These are phyloP conservation scores for Lucilia sericata DNA, from an alignment of 1,140 invertebrate species.

Conservation along the genomic window DNA sequence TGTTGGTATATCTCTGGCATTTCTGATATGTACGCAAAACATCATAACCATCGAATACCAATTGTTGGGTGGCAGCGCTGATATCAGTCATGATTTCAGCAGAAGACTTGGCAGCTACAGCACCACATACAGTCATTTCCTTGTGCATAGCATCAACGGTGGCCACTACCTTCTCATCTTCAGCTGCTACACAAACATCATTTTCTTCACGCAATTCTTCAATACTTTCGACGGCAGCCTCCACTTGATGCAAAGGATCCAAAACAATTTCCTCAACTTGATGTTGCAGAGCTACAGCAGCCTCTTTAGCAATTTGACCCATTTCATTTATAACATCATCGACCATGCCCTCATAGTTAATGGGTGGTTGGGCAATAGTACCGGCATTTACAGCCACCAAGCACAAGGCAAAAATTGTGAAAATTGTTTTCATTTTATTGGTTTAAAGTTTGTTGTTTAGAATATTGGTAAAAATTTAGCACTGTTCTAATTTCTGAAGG, in stretches of 20 bases:
- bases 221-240: constrained; percentile 53
- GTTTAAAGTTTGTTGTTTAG: neutral
- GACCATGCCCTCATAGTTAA: constrained; percentile 49
- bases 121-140: constrained; percentile 53
- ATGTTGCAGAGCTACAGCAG: constrained; percentile 52
- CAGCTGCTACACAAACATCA: constrained; percentile 56
- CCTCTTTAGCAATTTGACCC: constrained; percentile 51
- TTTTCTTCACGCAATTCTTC: constrained; percentile 54
- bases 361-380: neutral
- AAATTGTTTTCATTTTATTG: constrained; percentile 41
- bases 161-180: constrained; percentile 52
- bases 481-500: neutral
- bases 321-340: constrained; percentile 54
- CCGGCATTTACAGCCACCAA: constrained; percentile 32
- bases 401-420: constrained; percentile 26
- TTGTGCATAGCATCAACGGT: constrained; percentile 55
- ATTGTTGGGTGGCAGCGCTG: constrained; percentile 56
- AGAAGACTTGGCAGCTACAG: constrained; percentile 54
- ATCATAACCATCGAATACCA: constrained; percentile 57
- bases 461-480: neutral
- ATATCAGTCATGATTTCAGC: constrained; percentile 55
- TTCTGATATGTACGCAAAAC: constrained; percentile 53
- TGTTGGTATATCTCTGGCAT: constrained; percentile 55
- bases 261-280: constrained; percentile 60
- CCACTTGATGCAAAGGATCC: constrained; percentile 59